A percentile compares a stretch with the other conserved stretches of the same genome.
Evolutionary conservation across 2,113 vertebrate species (phyloP).

Genomic region (Urocitellus parryii): DNA sequence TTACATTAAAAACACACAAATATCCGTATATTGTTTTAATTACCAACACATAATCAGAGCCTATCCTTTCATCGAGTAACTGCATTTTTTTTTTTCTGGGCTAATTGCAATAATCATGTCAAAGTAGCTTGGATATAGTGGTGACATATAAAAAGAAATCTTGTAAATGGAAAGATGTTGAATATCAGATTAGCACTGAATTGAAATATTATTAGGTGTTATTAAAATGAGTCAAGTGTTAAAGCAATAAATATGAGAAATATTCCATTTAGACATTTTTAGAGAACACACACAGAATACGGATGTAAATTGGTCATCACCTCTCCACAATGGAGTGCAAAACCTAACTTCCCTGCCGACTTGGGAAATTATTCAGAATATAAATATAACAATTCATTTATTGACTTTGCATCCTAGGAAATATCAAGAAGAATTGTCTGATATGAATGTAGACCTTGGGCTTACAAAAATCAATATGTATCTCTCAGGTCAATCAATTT

Average conservation of each 20-base stretch:
- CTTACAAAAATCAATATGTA: conserved; percentile 77
- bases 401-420: conserved; percentile 75
- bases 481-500: conserved; percentile 78
- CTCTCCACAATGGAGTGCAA: conserved; percentile 53
- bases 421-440: conserved; percentile 77
- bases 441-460: conserved; percentile 65
- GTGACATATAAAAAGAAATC: neutral
- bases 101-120: neutral
- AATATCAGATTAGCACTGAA: conserved; percentile 27
- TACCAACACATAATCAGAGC: neutral
- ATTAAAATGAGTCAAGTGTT: conserved; percentile 47
- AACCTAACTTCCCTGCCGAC: conserved; percentile 42
- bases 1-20: conserved; percentile 16
- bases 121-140: neutral
- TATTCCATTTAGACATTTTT: conserved; percentile 45
- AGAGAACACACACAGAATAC: conserved; percentile 1
- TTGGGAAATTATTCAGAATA: conserved; percentile 74
- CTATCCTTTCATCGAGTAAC: neutral
- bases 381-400: conserved; percentile 77
- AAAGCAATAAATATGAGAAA: neutral
- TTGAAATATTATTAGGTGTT: conserved; percentile 37
- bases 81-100: conserved; percentile 33
- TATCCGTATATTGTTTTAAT: conserved; percentile 43
- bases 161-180: conserved; percentile 19
- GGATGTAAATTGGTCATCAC: conserved; percentile 5